Conservation (phyloP, 2,113 vertebrate genomes). For the Malurus alboscapulatus region DNA sequence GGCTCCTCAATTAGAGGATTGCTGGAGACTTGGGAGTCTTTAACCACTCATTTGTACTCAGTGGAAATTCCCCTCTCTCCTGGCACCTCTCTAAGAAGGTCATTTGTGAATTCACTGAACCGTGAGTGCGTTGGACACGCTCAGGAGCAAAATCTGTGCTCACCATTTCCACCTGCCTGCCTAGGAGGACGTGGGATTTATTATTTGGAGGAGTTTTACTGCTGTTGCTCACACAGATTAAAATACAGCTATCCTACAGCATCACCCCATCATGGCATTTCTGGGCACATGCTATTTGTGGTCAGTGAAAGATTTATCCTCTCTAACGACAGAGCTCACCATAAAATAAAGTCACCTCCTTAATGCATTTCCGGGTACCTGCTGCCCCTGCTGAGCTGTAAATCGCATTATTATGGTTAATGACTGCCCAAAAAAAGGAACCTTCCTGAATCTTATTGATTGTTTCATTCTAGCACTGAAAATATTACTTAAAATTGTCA, state of each 20-base stretch:
- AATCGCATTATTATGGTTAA: not conserved
- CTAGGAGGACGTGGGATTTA: not conserved
- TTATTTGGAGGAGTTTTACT: not conserved
- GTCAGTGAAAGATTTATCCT: not conserved
- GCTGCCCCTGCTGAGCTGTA: conserved; percentile 1
- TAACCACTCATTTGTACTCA: not conserved
- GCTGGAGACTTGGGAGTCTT: not conserved
- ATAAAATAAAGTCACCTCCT: not conserved
- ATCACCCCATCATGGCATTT: not conserved
- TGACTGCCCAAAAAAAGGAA: not conserved
- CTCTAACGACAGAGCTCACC: not conserved
- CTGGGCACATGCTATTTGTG: not conserved
- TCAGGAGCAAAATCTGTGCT: not conserved
- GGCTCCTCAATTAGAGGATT: not conserved
- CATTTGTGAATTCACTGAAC: not conserved
- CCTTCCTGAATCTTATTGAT: conserved; percentile 4
- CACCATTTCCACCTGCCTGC: not conserved
- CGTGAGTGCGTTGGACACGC: not conserved
- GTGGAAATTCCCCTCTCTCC: not conserved
- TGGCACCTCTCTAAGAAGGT: not conserved
- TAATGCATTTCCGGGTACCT: conserved; percentile 3
- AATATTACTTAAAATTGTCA: conserved; percentile 18
- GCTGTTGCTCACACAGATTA: not conserved
- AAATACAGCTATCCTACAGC: not conserved
- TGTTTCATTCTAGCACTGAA: not conserved